Conservation (phyloP, 2,113 vertebrate species). For the Argyrosomus japonicus region DNA sequence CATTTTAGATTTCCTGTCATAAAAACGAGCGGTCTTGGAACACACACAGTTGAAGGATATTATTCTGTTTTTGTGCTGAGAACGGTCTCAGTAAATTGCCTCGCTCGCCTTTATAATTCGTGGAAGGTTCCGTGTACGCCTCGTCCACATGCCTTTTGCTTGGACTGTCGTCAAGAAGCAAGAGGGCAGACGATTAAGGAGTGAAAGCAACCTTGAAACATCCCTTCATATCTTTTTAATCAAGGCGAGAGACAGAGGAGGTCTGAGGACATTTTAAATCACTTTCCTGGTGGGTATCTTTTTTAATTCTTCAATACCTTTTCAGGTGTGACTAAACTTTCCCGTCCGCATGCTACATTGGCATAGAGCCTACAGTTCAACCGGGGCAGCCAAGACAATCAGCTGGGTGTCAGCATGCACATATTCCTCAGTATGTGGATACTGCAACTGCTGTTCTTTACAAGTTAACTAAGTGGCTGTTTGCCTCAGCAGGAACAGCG, state of each 20-base stretch:
- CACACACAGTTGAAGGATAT: neutral
- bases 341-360: conserved; percentile 38
- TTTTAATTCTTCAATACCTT: neutral
- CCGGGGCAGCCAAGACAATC: conserved; percentile 47
- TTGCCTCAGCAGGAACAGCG: conserved; percentile 51
- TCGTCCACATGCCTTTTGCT: neutral
- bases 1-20: neutral
- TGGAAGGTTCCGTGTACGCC: neutral
- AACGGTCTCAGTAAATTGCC: neutral
- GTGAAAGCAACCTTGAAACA: neutral
- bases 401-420: conserved; percentile 53
- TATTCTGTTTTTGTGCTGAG: neutral
- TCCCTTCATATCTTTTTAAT: conserved; percentile 20
- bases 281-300: neutral
- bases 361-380: conserved; percentile 47
- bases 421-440: conserved; percentile 42
- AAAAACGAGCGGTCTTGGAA: neutral
- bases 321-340: neutral
- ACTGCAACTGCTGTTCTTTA: conserved; percentile 56
- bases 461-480: conserved; percentile 57
- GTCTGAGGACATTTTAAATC: conserved; percentile 7
- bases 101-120: neutral
- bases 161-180: neutral
- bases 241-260: neutral
- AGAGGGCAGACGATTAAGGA: neutral